Evolutionary conservation across 2,888 invertebrate species (phyloP).

Genomic region (Zootermopsis nevadensis): DNA sequence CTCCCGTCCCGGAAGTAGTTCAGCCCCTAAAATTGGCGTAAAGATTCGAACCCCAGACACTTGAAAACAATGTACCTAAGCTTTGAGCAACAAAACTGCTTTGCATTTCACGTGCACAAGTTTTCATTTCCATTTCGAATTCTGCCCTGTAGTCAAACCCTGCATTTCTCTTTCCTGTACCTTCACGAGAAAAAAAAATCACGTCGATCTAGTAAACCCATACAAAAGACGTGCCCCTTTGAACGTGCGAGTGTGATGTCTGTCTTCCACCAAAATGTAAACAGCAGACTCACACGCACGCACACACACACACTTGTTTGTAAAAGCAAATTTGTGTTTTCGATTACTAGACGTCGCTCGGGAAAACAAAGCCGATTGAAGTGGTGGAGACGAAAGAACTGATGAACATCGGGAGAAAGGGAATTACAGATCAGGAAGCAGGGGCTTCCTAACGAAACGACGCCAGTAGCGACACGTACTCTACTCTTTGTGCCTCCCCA

Average conservation of each 20-base stretch:
- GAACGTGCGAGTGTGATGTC: not conserved
- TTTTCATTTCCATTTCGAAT: not conserved
- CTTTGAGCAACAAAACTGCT: not conserved
- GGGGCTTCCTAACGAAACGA: not conserved
- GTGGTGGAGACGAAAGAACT: not conserved
- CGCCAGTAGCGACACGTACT: not conserved
- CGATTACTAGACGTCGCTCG: slow-evolving; percentile 47
- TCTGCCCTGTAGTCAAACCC: not conserved
- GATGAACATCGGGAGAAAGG: slow-evolving; percentile 41
- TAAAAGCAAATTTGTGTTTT: slow-evolving; percentile 48
- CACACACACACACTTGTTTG: slow-evolving; percentile 37
- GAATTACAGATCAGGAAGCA: slow-evolving; percentile 34
- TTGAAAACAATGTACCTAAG: no score
- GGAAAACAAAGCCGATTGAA: slow-evolving; percentile 46
- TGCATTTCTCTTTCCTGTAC: not conserved
- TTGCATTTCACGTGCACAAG: not conserved
- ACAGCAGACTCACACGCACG: not conserved
- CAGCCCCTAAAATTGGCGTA: no score
- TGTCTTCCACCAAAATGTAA: slow-evolving; percentile 11
- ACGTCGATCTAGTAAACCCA: not conserved
- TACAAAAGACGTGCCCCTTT: slow-evolving; percentile 18
- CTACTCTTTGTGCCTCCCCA: slow-evolving; percentile 23
- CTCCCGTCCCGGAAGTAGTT: no score
- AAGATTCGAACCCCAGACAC: no score
- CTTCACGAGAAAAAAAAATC: not conserved